Evolutionary conservation across 1,140 invertebrate species (phyloP).

Genomic region (Steinernema feltiae): DNA sequence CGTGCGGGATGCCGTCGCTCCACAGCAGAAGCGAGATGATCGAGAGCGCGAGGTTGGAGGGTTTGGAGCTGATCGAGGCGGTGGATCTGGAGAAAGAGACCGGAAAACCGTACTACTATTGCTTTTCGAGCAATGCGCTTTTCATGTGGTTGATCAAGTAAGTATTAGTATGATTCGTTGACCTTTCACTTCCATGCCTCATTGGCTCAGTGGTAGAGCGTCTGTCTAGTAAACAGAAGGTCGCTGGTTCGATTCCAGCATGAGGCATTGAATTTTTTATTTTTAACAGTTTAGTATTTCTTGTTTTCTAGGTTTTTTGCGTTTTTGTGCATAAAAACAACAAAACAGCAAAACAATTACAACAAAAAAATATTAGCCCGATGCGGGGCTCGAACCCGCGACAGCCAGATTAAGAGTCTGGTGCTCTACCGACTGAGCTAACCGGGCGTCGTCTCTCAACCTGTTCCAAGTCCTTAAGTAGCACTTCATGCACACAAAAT

Average conservation of each 20-base stretch:
- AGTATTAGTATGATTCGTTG: not conserved
- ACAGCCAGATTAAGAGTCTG: slow-evolving; percentile 58
- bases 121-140: slow-evolving; percentile 44
- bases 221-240: slow-evolving; percentile 50
- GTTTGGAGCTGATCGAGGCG: slow-evolving; percentile 40
- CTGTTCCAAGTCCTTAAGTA: not conserved
- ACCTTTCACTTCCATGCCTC: no score
- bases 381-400: slow-evolving; percentile 58
- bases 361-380: slow-evolving; percentile 61
- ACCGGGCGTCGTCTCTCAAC: no score
- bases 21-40: slow-evolving; percentile 50
- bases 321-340: no score
- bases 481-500: not conserved
- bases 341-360: no score
- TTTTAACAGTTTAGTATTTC: no score
- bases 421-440: slow-evolving; percentile 58
- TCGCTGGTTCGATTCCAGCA: slow-evolving; percentile 50
- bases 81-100: slow-evolving; percentile 45
- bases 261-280: no score
- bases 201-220: slow-evolving; percentile 47
- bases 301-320: no score
- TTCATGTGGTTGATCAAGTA: slow-evolving; percentile 54
- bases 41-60: slow-evolving; percentile 26
- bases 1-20: slow-evolving; percentile 54
- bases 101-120: slow-evolving; percentile 52